These are phyloP conservation scores for Lophius piscatorius DNA, from an alignment of 2,113 vertebrate species.

Conservation along the genomic window DNA sequence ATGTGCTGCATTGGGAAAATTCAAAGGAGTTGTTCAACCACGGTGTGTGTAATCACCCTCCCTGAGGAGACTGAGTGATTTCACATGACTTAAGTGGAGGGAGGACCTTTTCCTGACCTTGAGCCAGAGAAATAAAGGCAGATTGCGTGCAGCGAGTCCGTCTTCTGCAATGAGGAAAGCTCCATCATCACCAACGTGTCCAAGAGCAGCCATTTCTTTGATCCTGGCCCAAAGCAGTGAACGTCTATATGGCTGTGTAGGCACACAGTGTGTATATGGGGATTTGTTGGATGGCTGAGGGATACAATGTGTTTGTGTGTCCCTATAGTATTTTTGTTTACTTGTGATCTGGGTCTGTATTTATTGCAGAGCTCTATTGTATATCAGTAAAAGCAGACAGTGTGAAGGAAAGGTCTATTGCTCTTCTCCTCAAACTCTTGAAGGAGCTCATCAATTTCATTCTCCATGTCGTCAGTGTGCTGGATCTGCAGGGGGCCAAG, in stretches of 20 bases:
- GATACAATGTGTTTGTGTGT: conserved; percentile 20
- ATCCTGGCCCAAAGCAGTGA: conserved; percentile 36
- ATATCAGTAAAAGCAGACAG: conserved; percentile 97
- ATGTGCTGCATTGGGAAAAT: conserved; percentile 14
- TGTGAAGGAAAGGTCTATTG: conserved; percentile 94
- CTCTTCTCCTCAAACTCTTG: conserved; percentile 99
- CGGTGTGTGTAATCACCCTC: conserved; percentile 47
- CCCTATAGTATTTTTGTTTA: conserved; percentile 46
- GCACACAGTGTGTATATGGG: conserved; percentile 25
- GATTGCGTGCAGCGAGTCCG: conserved; percentile 59
- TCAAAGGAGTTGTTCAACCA: conserved; percentile 16
- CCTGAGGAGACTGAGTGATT: conserved; percentile 68
- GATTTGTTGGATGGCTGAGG: conserved; percentile 10
- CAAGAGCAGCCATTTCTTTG: conserved; percentile 43
- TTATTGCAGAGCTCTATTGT: conserved; percentile 58
- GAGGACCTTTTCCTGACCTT: conserved; percentile 55
- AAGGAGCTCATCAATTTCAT: conserved; percentile 97
- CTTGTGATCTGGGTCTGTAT: conserved; percentile 49
- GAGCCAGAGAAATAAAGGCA: conserved; percentile 62
- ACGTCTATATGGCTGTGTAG: conserved; percentile 1
- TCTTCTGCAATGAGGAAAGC: conserved; percentile 48
- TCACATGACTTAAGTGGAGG: conserved; percentile 43
- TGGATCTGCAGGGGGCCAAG: conserved; percentile 84
- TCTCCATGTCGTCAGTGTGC: conserved; percentile 99
- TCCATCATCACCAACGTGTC: conserved; percentile 31